phyloP scores from a whole-genome alignment of 2,888 invertebrate genomes.

The Agrotis ipsilon region DNA sequence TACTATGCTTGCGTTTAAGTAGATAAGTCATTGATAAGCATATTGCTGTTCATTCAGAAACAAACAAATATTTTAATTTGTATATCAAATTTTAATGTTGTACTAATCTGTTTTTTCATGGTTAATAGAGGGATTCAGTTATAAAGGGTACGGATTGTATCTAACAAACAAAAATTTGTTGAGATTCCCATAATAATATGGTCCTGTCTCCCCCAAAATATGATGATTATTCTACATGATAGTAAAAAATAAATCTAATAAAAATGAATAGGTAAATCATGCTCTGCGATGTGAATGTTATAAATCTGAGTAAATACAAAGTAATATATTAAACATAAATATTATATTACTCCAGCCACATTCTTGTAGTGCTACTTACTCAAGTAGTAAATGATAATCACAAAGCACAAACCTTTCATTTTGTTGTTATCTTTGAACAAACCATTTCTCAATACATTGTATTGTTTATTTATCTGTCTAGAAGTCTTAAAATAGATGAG shows the following conservation, averaged over 20 bases:
- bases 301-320: conserved; percentile 2
- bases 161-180: background rate
- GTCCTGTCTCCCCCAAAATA: no score
- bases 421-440: conserved; percentile 22
- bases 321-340: conserved; percentile 28
- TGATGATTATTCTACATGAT: background rate
- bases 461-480: conserved; percentile 16
- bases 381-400: conserved; percentile 2
- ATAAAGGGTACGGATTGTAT: background rate
- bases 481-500: conserved; percentile 2
- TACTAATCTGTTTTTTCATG: no score
- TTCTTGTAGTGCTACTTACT: background rate
- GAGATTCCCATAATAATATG: no score
- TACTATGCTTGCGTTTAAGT: background rate
- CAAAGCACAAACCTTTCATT: background rate
- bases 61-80: background rate
- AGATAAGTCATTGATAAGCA: background rate
- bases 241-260: no score
- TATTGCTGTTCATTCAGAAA: background rate
- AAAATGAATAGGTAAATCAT: background rate
- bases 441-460: background rate
- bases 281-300: no score
- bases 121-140: no score
- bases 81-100: background rate
- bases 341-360: conserved; percentile 1